Evolutionary conservation across 2,888 invertebrate genomes (phyloP).

Genomic region (Oscheius onirici): DNA sequence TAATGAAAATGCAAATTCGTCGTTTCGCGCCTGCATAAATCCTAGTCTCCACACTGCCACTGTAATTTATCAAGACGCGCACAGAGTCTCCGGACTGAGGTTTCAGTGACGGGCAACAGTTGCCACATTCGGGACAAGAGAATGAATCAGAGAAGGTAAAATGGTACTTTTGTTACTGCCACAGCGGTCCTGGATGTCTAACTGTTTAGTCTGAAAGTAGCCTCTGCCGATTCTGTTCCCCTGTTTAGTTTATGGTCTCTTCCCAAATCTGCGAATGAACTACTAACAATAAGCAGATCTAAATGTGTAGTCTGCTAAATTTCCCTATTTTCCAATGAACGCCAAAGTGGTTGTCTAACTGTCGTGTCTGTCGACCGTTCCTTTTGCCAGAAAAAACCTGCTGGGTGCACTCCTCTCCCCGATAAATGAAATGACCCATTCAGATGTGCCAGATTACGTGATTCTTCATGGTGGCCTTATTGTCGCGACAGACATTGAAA

Average conservation of each 20-base stretch:
- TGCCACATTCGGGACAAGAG: not conserved
- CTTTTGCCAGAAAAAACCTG: slow-evolving; percentile 8
- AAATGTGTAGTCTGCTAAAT: no score
- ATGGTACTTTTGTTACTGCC: no score
- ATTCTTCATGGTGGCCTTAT: slow-evolving; percentile 19
- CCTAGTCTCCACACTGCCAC: slow-evolving; percentile 10
- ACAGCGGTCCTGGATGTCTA: no score
- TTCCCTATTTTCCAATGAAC: no score
- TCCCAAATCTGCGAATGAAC: no score
- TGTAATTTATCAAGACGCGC: slow-evolving; percentile 32
- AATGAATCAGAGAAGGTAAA: not conserved
- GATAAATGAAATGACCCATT: slow-evolving; percentile 33
- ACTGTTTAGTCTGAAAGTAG: no score
- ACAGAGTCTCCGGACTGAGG: not conserved
- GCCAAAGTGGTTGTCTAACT: no score
- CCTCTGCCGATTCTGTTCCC: no score
- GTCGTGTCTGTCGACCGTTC: not conserved
- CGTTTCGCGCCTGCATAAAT: slow-evolving; percentile 32
- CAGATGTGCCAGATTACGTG: slow-evolving; percentile 32
- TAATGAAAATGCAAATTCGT: slow-evolving; percentile 34
- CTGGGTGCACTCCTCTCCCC: slow-evolving; percentile 26
- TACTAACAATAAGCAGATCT: no score
- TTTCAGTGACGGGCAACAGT: not conserved
- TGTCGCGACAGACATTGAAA: not conserved
- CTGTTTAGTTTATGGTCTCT: no score